These are phyloP conservation scores for Palythoa caribaeorum DNA, from an alignment of 92 coral and sea anemone species.

Conservation along the genomic window DNA sequence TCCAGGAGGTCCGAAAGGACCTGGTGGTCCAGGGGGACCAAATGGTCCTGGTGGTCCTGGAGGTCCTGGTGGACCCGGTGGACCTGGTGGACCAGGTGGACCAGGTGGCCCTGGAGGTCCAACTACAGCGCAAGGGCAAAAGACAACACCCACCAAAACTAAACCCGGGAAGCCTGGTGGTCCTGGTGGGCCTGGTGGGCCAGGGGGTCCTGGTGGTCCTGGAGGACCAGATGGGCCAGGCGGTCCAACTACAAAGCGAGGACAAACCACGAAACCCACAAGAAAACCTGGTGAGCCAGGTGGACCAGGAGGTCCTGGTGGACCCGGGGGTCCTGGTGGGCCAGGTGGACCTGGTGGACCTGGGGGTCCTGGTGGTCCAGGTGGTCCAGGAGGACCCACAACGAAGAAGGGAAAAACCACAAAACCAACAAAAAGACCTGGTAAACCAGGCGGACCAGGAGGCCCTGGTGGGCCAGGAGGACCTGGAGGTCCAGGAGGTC, in stretches of 20 bases:
- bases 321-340: constrained; percentile 53
- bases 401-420: constrained; percentile 60
- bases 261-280: constrained; percentile 59
- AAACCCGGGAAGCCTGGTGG: constrained; percentile 79
- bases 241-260: constrained; percentile 73
- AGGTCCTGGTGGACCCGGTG: constrained; percentile 86
- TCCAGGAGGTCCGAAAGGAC: constrained; percentile 87
- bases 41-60: constrained; percentile 87
- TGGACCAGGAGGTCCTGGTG: constrained; percentile 62
- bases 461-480: constrained; percentile 85
- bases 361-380: constrained; percentile 71
- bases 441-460: constrained; percentile 72
- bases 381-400: constrained; percentile 73
- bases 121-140: not conserved
- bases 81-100: constrained; percentile 88
- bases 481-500: constrained; percentile 85
- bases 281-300: constrained; percentile 61
- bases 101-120: constrained; percentile 85
- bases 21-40: constrained; percentile 77
- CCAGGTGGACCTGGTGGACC: constrained; percentile 89
- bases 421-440: constrained; percentile 56
- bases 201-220: constrained; percentile 89
- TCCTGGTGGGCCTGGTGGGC: constrained; percentile 67
- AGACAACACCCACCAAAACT: constrained; percentile 20
- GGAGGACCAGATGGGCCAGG: constrained; percentile 69